Percentiles rank a stretch among this genome's conserved stretches.
Conservation (phyloP, 2,113 vertebrate genomes). For the Sturnira hondurensis region DNA sequence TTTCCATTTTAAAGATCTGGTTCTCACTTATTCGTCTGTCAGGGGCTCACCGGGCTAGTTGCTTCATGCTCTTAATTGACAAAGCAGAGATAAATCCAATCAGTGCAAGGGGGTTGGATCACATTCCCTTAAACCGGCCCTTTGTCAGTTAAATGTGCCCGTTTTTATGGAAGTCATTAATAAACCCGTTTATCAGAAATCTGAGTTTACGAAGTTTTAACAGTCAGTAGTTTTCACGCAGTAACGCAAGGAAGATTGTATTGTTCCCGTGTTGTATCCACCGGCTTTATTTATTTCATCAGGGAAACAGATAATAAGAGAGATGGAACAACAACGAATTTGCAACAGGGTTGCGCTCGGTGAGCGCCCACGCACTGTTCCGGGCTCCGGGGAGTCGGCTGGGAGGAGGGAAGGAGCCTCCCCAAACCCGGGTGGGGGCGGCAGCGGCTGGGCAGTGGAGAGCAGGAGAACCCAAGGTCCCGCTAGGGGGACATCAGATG, state of each 20-base stretch:
- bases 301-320: too few species aligned
- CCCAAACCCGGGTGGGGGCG: too few species aligned
- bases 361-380: too few species aligned
- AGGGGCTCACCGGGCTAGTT: slow-evolving; percentile 44
- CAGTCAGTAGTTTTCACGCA: background rate
- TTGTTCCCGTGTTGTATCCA: too few species aligned
- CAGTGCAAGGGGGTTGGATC: slow-evolving; percentile 56
- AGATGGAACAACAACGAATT: too few species aligned
- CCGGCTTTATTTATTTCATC: too few species aligned
- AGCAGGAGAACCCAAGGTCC: too few species aligned
- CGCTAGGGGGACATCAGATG: too few species aligned
- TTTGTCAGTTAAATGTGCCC: slow-evolving; percentile 70
- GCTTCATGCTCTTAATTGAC: slow-evolving; percentile 72
- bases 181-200: slow-evolving; percentile 74
- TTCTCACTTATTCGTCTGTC: slow-evolving; percentile 69
- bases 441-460: too few species aligned
- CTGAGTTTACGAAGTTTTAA: slow-evolving; percentile 47
- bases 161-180: slow-evolving; percentile 70
- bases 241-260: background rate
- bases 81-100: slow-evolving; percentile 77
- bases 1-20: slow-evolving; percentile 57
- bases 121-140: slow-evolving; percentile 43
- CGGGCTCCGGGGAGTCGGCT: too few species aligned
- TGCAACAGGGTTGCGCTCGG: too few species aligned
- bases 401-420: too few species aligned